These are phyloP conservation scores for Thyatira batis DNA, from an alignment of 2,888 invertebrate genomes.

Conservation along the genomic window DNA sequence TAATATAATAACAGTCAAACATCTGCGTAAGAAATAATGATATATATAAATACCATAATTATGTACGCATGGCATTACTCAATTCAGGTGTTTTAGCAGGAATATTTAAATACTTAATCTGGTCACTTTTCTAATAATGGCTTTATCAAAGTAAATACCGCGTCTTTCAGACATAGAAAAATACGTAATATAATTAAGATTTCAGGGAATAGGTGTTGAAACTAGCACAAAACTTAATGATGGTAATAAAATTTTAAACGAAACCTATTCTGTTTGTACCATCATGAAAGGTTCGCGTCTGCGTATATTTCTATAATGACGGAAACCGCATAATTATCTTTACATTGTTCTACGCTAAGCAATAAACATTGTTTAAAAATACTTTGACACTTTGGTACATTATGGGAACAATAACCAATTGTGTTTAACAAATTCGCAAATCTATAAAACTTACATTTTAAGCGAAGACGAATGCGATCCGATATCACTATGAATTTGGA, in stretches of 20 bases:
- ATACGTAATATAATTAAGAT: neutral
- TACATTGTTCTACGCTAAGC: conserved; percentile 34
- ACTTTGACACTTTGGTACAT: conserved; percentile 31
- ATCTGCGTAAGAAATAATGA: neutral
- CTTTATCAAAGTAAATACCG: no score
- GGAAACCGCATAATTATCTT: conserved; percentile 39
- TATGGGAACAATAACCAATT: conserved; percentile 13
- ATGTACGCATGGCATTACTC: no score
- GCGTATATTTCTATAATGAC: conserved; percentile 32
- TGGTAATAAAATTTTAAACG: neutral
- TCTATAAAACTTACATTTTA: conserved; percentile 5
- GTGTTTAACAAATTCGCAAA: conserved; percentile 8
- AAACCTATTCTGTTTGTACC: neutral
- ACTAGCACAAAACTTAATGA: neutral
- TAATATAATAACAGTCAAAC: neutral
- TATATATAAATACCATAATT: no score
- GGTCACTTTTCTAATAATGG: no score
- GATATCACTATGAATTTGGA: conserved; percentile 37
- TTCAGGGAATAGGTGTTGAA: neutral
- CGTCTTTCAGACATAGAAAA: no score
- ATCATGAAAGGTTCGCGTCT: neutral
- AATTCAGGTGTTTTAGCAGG: no score
- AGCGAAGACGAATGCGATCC: conserved; percentile 1
- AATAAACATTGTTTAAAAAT: conserved; percentile 5
- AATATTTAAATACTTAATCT: no score